These are phyloP conservation scores for Nomada flava DNA, from an alignment of 2,888 invertebrate genomes.

Conservation along the genomic window DNA sequence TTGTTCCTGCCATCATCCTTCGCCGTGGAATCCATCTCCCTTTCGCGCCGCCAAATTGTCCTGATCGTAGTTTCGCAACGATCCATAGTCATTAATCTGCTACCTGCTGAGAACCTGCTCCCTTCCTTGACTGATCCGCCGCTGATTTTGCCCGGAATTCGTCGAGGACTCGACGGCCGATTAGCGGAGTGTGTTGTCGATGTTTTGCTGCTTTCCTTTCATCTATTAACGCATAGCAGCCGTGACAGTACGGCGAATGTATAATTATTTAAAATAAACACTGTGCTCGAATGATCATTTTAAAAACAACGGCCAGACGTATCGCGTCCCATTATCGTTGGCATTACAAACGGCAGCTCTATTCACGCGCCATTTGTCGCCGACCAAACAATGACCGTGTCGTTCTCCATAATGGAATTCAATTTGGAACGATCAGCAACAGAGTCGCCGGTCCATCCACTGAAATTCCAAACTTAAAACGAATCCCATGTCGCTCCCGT, in stretches of 20 bases:
- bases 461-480: conserved; percentile 21
- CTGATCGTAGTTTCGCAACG: conserved; percentile 46
- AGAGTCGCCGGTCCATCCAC: not conserved
- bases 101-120: conserved; percentile 37
- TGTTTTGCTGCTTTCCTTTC: not conserved
- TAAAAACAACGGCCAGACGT: not conserved
- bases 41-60: conserved; percentile 9
- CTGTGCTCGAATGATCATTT: fast-evolving
- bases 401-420: conserved; percentile 44
- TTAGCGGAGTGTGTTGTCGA: not conserved
- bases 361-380: conserved; percentile 30
- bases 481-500: conserved; percentile 6
- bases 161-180: not conserved
- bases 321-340: conserved; percentile 8
- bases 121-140: conserved; percentile 1
- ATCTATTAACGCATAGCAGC: not conserved
- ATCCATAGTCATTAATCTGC: conserved; percentile 25
- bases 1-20: conserved; percentile 49
- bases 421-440: conserved; percentile 34
- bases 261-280: not conserved
- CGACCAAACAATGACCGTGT: conserved; percentile 10
- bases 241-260: not conserved
- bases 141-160: not conserved
- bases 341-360: conserved; percentile 7
- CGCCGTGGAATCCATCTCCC: conserved; percentile 22